Percentiles rank a stretch among this genome's conserved stretches.
Evolutionary conservation across 2,797 vertebrate genomes (phyloP).

Genomic region (Neomorphus geoffroyi): DNA sequence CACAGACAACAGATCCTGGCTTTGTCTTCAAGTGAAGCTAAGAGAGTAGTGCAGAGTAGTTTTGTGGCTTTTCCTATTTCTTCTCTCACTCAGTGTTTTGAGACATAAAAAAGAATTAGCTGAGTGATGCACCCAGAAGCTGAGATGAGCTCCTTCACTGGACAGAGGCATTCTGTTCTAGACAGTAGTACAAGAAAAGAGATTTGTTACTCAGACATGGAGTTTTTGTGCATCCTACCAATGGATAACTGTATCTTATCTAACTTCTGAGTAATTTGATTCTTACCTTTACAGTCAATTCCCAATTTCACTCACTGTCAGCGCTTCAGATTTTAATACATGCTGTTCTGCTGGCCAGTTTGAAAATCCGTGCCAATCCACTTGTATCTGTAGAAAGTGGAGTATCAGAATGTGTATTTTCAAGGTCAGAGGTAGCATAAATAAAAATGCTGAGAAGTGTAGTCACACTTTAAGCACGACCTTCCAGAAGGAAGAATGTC

Average conservation of each 20-base stretch:
- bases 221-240: neutral
- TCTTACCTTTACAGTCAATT: neutral
- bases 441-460: neutral
- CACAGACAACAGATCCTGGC: neutral
- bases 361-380: neutral
- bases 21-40: neutral
- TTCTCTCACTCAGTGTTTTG: neutral
- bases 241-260: neutral
- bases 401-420: neutral
- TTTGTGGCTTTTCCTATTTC: neutral
- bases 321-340: neutral
- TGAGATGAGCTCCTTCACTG: neutral
- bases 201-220: neutral
- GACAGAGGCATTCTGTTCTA: neutral
- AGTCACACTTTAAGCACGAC: neutral
- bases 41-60: neutral
- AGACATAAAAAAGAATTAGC: neutral
- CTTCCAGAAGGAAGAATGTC: neutral
- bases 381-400: neutral
- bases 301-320: neutral
- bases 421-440: neutral
- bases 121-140: accelerated
- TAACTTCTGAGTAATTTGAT: neutral
- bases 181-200: neutral
- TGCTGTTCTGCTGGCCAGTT: neutral